Evolutionary conservation across 1,140 invertebrate genomes (phyloP).

Genomic region (Pomphorhynchus laevis): DNA sequence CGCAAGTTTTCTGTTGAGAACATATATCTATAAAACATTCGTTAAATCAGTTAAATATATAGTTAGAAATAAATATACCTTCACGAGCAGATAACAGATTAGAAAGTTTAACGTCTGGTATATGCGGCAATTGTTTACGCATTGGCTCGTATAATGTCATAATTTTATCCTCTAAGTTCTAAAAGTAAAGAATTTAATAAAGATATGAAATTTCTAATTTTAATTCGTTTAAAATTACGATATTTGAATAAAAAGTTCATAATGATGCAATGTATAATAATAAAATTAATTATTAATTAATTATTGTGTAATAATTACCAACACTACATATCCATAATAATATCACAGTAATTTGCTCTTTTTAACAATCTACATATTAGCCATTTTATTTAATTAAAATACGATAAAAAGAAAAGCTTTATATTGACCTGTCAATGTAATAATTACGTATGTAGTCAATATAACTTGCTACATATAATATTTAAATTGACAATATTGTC

Average conservation of each 20-base stretch:
- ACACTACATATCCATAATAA: neutral
- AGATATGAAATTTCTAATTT: neutral
- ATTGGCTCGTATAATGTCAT: conserved; percentile 31
- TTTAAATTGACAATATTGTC: no score
- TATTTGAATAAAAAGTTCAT: neutral
- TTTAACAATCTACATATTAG: no score
- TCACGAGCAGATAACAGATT: conserved; percentile 42
- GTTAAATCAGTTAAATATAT: no score
- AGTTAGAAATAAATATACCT: no score
- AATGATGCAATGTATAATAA: neutral
- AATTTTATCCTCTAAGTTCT: conserved; percentile 33
- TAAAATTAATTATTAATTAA: neutral
- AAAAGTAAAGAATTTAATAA: conserved; percentile 14
- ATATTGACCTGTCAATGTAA: no score
- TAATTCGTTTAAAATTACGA: conserved; percentile 7
- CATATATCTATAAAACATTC: no score
- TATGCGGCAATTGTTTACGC: conserved; percentile 27
- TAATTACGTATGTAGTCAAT: no score
- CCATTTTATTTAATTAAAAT: no score
- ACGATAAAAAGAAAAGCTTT: no score
- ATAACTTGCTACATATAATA: no score
- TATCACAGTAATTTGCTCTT: neutral
- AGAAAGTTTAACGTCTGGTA: conserved; percentile 29
- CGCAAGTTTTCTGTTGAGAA: no score
- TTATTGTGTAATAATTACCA: neutral